Evolutionary conservation across 2,888 invertebrate genomes (phyloP).

Genomic region (Romanomermis culicivorax): DNA sequence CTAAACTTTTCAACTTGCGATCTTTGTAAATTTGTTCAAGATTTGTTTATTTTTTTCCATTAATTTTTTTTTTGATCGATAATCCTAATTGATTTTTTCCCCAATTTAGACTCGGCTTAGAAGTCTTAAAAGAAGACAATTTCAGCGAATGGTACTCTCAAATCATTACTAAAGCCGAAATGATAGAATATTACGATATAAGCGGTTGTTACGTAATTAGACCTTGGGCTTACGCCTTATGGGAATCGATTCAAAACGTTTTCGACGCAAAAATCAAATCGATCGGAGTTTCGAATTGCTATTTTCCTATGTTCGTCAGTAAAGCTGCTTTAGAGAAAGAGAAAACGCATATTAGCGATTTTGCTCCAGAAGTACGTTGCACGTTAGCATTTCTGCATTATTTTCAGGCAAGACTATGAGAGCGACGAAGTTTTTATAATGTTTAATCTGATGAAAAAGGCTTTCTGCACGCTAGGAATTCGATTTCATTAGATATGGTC

Average conservation of each 20-base stretch:
- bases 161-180: slow-evolving; percentile 65
- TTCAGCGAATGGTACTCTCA: slow-evolving; percentile 92
- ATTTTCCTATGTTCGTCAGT: slow-evolving; percentile 96
- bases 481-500: no score
- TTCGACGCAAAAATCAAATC: slow-evolving; percentile 66
- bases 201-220: slow-evolving; percentile 95
- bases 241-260: slow-evolving; percentile 70
- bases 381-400: background rate
- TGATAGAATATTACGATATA: slow-evolving; percentile 98
- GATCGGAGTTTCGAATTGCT: slow-evolving; percentile 81
- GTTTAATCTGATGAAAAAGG: no score
- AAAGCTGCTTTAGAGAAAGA: slow-evolving; percentile 70
- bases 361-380: slow-evolving; percentile 68
- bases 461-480: no score
- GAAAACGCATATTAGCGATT: slow-evolving; percentile 88
- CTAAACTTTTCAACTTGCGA: no score
- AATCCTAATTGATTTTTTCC: no score
- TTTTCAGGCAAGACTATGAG: no score
- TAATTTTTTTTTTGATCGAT: no score
- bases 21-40: no score
- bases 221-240: slow-evolving; percentile 87
- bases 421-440: no score
- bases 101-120: slow-evolving; percentile 55
- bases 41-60: no score
- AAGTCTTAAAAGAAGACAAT: slow-evolving; percentile 73